Evolutionary conservation across 2,797 vertebrate genomes (phyloP), one percentile per base, ranked within the genome.

Genomic region (Sebastes steindachneri): DNA sequence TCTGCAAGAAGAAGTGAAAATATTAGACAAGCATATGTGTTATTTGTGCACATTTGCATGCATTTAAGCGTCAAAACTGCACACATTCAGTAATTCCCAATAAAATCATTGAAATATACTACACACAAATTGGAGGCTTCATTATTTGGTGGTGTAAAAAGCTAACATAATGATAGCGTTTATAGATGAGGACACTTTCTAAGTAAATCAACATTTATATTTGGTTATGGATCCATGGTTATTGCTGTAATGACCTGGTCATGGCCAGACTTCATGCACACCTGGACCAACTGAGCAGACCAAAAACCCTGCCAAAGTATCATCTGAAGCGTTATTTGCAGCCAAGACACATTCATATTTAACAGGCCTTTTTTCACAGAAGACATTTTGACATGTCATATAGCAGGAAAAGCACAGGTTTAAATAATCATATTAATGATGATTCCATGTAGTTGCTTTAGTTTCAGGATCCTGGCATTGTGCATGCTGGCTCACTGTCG

Each of bases 1-100:
- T 97, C 98, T 99, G 89, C 0, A 89, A 86, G 75, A 74, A 57
- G 71, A 87, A 15, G 62, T 23, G 5, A 58, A 54, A 62, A 53
- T 23, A 59, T 85, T 29, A 79, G 10, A 57, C 15, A 37, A 54
- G 48, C 3, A 14, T 4, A 8, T 28, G 7, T 68, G 21, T 19
- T 57, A 7, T 51, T 5, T 66, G 11, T 53, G 5, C 8, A 25
- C 9, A 17, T 14, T 5, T 29, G 58, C 31, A 63, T 15, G 21
- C 23, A 37, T 21, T 48, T 45, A 69, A 37, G 14, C 14, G 3
- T 28, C 5, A 59, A 28, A 12, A 19, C 15, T 12, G 26, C 19
- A 55, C 14, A 58, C 53, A 9, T 26, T 29, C 37, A 54, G 21
- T 62, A 11, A 54, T 55, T 37, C 35, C 3, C 35, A 33, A 31